These are phyloP conservation scores for Druon quercuslanigerum DNA, from an alignment of 1,140 invertebrate genomes.

Conservation along the genomic window DNA sequence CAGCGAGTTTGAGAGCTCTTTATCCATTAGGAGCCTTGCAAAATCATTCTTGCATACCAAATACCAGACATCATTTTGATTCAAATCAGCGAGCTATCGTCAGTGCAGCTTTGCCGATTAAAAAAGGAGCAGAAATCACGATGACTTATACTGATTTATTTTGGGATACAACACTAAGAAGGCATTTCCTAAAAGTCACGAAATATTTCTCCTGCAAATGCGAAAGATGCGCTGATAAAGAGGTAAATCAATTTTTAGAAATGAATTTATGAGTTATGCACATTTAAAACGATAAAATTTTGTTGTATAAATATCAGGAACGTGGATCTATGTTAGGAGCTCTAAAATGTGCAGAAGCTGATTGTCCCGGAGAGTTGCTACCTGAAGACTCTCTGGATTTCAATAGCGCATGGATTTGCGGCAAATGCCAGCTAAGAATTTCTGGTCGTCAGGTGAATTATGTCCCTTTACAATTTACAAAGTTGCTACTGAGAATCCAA, in stretches of 20 bases:
- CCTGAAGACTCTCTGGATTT: slow-evolving; percentile 52
- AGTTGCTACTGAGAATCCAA: too few relatives aligned
- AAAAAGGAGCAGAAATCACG: slow-evolving; percentile 81
- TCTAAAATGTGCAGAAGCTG: slow-evolving; percentile 57
- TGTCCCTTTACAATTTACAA: neutral
- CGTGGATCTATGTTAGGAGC: slow-evolving; percentile 60
- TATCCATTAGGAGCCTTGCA: slow-evolving; percentile 84
- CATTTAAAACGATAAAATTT: slow-evolving; percentile 16
- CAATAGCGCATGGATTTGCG: slow-evolving; percentile 58
- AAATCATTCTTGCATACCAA: slow-evolving; percentile 86
- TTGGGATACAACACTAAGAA: slow-evolving; percentile 82
- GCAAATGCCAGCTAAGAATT: slow-evolving; percentile 50
- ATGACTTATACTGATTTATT: slow-evolving; percentile 84
- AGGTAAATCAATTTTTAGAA: slow-evolving; percentile 67
- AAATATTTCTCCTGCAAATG: slow-evolving; percentile 87
- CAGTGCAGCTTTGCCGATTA: slow-evolving; percentile 79
- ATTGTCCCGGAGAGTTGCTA: slow-evolving; percentile 57
- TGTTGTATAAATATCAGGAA: slow-evolving; percentile 54
- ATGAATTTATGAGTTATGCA: slow-evolving; percentile 2
- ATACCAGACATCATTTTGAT: slow-evolving; percentile 82
- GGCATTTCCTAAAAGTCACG: slow-evolving; percentile 80
- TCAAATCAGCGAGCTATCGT: slow-evolving; percentile 78
- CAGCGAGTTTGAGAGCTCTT: slow-evolving; percentile 80
- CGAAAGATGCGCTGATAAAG: slow-evolving; percentile 82
- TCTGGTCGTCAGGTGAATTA: slow-evolving; percentile 56